Percentiles rank a stretch among this genome's conserved stretches.
phyloP scores from a whole-genome alignment of 2,888 invertebrate species.

The Aplocera efformata region DNA sequence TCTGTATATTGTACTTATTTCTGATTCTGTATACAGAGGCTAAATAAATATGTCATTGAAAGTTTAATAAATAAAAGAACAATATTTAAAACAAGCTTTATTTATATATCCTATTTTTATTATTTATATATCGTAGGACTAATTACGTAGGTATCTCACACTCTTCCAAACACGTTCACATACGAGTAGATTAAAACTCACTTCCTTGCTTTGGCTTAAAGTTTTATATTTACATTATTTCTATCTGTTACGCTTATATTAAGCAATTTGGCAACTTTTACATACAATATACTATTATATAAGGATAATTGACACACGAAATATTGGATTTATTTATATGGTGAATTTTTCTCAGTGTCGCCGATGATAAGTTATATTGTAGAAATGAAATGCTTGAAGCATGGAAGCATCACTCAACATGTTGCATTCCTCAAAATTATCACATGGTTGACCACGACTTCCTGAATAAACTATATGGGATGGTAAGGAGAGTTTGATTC shows the following conservation, averaged over 20 bases:
- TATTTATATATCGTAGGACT: constrained; percentile 43
- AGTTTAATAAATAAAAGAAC: constrained; percentile 1
- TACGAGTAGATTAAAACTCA: constrained; percentile 59
- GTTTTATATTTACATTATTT: constrained; percentile 69
- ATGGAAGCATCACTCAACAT: no score
- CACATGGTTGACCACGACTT: no score
- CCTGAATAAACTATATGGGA: no score
- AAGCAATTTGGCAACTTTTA: constrained; percentile 76
- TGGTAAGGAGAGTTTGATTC: no score
- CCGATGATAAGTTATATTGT: no score
- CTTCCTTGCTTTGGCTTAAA: constrained; percentile 61
- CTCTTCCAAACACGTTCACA: constrained; percentile 40
- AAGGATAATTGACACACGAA: constrained; percentile 74
- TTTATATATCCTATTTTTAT: constrained; percentile 66
- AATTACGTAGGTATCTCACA: constrained; percentile 53
- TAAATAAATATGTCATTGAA: constrained; percentile 4
- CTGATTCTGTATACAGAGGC: no score
- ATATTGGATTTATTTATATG: constrained; percentile 30
- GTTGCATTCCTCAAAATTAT: no score
- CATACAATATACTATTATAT: constrained; percentile 58
- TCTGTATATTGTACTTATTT: no score
- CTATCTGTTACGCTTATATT: constrained; percentile 64
- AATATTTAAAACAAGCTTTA: constrained; percentile 77
- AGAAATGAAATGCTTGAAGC: no score
- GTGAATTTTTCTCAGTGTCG: no score